Conservation (phyloP, 1,140 invertebrate species). For the Stenopsyche tienmushanensis region DNA sequence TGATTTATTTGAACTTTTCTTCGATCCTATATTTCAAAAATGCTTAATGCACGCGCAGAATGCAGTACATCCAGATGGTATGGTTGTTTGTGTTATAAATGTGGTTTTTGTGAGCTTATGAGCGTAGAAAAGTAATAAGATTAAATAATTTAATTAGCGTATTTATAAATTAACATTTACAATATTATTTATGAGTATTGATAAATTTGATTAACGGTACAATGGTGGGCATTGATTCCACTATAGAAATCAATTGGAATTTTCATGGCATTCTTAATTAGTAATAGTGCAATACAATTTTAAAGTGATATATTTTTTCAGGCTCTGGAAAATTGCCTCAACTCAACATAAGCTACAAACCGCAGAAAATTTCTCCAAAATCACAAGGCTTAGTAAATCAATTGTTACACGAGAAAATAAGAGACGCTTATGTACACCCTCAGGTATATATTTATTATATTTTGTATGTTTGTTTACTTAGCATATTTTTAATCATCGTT, state of each 20-base stretch:
- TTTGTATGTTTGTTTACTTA: slow-evolving; percentile 13
- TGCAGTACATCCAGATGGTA: slow-evolving; percentile 48
- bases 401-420: slow-evolving; percentile 93
- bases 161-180: too few relatives aligned
- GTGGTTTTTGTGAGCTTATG: too few relatives aligned
- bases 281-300: slow-evolving; percentile 15
- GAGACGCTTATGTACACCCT: slow-evolving; percentile 96
- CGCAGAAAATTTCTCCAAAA: slow-evolving; percentile 99
- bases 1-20: slow-evolving; percentile 57
- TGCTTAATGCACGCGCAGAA: slow-evolving; percentile 55
- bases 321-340: slow-evolving; percentile 78
- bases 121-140: too few relatives aligned
- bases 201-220: too few relatives aligned
- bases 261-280: slow-evolving; percentile 15
- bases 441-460: slow-evolving; percentile 58
- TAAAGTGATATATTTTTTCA: slow-evolving; percentile 28
- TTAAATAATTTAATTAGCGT: too few relatives aligned
- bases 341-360: slow-evolving; percentile 98
- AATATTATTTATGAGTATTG: too few relatives aligned
- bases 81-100: too few relatives aligned
- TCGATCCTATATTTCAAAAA: slow-evolving; percentile 57
- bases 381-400: slow-evolving; percentile 90
- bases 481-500: too few relatives aligned
- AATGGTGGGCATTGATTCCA: too few relatives aligned
- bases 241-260: too few relatives aligned